Conservation (phyloP, 1,140 invertebrate genomes). For the Nixonia krombeini region DNA sequence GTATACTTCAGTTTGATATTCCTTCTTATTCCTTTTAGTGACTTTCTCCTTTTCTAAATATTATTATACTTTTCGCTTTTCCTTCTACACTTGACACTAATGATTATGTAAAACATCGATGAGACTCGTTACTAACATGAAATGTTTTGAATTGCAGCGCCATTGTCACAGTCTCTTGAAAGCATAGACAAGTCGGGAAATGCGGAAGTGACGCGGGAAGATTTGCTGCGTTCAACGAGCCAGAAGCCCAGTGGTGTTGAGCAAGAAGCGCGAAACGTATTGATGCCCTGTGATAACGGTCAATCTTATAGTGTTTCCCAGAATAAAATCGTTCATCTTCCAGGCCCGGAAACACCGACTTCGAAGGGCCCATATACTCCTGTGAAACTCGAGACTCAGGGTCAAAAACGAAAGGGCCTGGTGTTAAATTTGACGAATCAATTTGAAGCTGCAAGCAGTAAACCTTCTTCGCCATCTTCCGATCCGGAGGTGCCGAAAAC, state of each 20-base stretch:
- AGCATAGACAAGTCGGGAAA: slow-evolving; percentile 68
- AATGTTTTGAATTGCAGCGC: slow-evolving; percentile 55
- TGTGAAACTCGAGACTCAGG: slow-evolving; percentile 77
- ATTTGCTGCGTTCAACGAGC: slow-evolving; percentile 57
- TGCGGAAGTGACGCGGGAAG: slow-evolving; percentile 63
- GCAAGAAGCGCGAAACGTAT: slow-evolving; percentile 79
- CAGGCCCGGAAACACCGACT: slow-evolving; percentile 58
- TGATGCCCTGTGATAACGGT: slow-evolving; percentile 87
- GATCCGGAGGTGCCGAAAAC: slow-evolving; percentile 50
- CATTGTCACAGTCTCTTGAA: slow-evolving; percentile 70
- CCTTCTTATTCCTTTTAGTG: too few relatives aligned
- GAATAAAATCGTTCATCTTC: slow-evolving; percentile 87
- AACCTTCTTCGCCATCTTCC: slow-evolving; percentile 68
- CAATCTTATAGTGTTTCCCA: slow-evolving; percentile 90
- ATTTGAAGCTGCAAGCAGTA: slow-evolving; percentile 72
- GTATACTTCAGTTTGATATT: too few relatives aligned
- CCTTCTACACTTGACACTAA: too few relatives aligned
- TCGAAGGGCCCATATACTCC: slow-evolving; percentile 68
- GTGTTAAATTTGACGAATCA: slow-evolving; percentile 77
- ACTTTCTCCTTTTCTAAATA: too few relatives aligned
- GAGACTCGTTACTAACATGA: too few relatives aligned
- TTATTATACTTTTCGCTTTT: too few relatives aligned
- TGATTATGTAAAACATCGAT: too few relatives aligned
- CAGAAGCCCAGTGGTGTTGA: slow-evolving; percentile 44
- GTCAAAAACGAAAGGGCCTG: slow-evolving; percentile 73